phyloP scores from a whole-genome alignment of 2,113 vertebrate species.

The Beaufortia kweichowensis region DNA sequence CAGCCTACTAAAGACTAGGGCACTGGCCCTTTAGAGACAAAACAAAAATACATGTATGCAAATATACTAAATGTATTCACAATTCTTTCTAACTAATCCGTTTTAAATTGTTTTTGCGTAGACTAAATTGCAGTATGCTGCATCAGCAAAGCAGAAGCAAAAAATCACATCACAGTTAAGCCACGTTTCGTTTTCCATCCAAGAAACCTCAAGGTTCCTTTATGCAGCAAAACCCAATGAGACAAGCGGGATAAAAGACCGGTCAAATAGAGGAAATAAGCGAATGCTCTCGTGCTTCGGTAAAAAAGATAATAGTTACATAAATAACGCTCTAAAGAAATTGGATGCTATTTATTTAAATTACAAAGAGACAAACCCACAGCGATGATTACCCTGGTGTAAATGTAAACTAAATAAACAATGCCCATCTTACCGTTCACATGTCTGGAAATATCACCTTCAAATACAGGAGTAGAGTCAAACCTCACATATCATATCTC shows the following conservation, averaged over 20 bases:
- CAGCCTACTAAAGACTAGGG: background rate
- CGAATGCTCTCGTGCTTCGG: background rate
- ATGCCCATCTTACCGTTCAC: conserved; percentile 23
- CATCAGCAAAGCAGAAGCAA: background rate
- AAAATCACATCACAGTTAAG: background rate
- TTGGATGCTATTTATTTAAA: background rate
- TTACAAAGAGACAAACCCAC: conserved; percentile 40
- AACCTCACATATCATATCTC: conserved; percentile 9
- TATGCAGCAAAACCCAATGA: conserved; percentile 6
- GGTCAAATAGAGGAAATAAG: background rate
- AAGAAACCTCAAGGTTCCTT: conserved; percentile 16
- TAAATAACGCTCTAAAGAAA: background rate
- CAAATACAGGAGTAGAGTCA: background rate
- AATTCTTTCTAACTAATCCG: background rate
- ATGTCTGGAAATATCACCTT: conserved; percentile 1
- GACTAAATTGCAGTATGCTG: background rate
- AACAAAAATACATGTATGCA: background rate
- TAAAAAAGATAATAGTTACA: background rate
- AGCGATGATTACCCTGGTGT: background rate
- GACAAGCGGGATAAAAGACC: background rate
- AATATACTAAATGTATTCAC: background rate
- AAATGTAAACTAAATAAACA: conserved; percentile 2
- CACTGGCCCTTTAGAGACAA: background rate
- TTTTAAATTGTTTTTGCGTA: background rate
- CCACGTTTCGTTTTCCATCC: conserved; percentile 53